These are phyloP conservation scores for Lapara coniferarum DNA, from an alignment of 2,888 invertebrate genomes.

Conservation along the genomic window DNA sequence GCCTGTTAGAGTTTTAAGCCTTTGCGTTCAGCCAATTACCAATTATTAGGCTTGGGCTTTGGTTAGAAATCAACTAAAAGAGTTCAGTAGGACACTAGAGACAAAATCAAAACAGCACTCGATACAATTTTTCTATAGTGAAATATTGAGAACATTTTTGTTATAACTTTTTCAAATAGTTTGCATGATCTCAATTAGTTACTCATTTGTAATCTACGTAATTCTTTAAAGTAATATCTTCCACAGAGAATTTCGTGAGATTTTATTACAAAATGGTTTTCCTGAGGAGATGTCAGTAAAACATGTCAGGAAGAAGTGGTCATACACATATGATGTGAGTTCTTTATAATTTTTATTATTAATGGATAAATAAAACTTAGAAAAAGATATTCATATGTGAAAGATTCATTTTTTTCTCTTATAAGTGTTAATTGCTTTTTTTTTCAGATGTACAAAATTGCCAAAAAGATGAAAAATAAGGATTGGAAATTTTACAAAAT, in stretches of 20 bases:
- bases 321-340: conserved; percentile 78
- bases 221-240: conserved; percentile 21
- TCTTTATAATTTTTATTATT: conserved; percentile 1
- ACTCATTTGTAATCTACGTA: background rate
- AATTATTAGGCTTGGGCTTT: no score
- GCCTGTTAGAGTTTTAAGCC: no score
- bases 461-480: conserved; percentile 71
- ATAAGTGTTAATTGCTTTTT: conserved; percentile 18
- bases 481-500: conserved; percentile 73
- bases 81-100: no score
- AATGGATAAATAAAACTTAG: background rate
- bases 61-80: no score
- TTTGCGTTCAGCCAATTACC: no score
- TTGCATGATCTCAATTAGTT: no score
- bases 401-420: conserved; percentile 23
- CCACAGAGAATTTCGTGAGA: conserved; percentile 70
- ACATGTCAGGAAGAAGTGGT: conserved; percentile 78
- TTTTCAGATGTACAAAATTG: conserved; percentile 72
- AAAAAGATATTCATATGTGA: background rate
- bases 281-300: conserved; percentile 71
- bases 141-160: no score
- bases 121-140: no score
- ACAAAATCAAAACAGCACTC: no score
- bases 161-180: no score
- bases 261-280: conserved; percentile 72